These are phyloP conservation scores for Accipiter cooperii DNA, from an alignment of 2,113 vertebrate genomes.

Conservation along the genomic window DNA sequence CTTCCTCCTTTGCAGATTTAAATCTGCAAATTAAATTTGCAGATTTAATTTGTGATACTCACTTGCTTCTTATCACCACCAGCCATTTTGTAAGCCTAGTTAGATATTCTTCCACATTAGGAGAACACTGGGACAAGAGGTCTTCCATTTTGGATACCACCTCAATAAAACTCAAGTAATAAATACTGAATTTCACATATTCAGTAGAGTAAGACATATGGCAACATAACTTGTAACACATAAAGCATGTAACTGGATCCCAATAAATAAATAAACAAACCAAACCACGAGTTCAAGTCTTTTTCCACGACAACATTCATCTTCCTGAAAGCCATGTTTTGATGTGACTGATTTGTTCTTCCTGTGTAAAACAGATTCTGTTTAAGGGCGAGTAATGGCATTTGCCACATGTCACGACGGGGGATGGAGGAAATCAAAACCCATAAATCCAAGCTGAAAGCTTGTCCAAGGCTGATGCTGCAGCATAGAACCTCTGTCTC, in stretches of 20 bases:
- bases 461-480: neutral
- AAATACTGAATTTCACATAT: neutral
- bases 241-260: neutral
- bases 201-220: neutral
- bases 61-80: neutral
- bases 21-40: neutral
- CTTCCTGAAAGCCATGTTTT: neutral
- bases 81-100: neutral
- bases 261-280: neutral
- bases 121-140: neutral
- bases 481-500: neutral
- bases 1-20: neutral
- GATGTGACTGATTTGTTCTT: neutral
- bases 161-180: neutral
- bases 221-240: neutral
- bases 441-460: conserved; percentile 16
- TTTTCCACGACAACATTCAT: neutral
- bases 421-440: neutral
- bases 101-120: neutral
- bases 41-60: neutral
- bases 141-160: neutral
- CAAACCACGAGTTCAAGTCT: neutral
- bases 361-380: neutral
- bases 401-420: neutral
- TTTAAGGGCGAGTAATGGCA: neutral